phyloP scores from a whole-genome alignment of 2,797 vertebrate species.

The Channa striata region DNA sequence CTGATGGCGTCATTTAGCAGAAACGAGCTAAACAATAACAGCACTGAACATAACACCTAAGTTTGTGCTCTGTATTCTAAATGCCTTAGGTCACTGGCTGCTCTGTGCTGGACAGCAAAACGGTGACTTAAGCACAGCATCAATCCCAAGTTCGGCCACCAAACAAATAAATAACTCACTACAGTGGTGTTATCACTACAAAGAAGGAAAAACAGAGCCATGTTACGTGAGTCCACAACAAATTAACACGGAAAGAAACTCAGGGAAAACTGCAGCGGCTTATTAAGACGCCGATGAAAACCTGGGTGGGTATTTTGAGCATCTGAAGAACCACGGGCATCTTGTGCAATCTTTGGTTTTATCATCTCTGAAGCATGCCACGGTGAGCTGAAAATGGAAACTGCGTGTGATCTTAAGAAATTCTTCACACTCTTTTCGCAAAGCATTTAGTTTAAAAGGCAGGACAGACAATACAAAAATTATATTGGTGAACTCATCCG shows the following conservation, averaged over 20 bases:
- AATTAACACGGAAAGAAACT: neutral
- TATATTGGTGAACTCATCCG: too few relatives aligned
- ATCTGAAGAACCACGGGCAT: slow-evolving; percentile 1
- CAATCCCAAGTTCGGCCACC: slow-evolving; percentile 4
- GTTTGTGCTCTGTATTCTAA: slow-evolving; percentile 35
- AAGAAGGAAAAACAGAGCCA: neutral
- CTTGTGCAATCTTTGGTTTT: slow-evolving; percentile 29
- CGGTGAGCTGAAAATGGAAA: slow-evolving; percentile 9
- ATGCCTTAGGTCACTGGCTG: slow-evolving; percentile 21
- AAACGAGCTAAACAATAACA: slow-evolving; percentile 19
- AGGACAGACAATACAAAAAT: rapidly evolving
- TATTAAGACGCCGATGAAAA: too few relatives aligned
- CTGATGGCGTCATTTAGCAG: slow-evolving; percentile 18
- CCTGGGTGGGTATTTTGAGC: slow-evolving; percentile 1
- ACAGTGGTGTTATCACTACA: slow-evolving; percentile 27
- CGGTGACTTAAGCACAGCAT: slow-evolving; percentile 45
- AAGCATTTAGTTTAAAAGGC: neutral
- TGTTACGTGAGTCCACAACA: slow-evolving; percentile 59
- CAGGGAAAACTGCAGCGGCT: neutral
- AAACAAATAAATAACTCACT: slow-evolving; percentile 19
- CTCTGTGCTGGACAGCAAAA: slow-evolving; percentile 40
- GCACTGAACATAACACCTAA: slow-evolving; percentile 9
- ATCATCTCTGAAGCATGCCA: slow-evolving; percentile 5
- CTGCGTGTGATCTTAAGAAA: slow-evolving; percentile 30
- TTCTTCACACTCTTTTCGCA: slow-evolving; percentile 23